These are phyloP conservation scores for Ictalurus furcatus DNA, from an alignment of 2,113 vertebrate genomes.

Conservation along the genomic window DNA sequence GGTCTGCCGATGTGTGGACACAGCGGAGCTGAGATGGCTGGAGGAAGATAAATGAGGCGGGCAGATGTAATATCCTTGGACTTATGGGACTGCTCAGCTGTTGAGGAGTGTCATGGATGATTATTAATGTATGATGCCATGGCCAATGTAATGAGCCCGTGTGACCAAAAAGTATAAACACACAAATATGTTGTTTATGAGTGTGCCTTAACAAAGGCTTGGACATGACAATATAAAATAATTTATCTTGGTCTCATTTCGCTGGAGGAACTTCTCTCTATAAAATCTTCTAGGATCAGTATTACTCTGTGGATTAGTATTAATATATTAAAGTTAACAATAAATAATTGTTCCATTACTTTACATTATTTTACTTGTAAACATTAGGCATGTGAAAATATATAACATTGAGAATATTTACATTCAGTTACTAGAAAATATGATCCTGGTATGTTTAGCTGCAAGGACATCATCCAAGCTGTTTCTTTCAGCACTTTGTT, in stretches of 20 bases:
- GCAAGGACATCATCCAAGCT: not conserved
- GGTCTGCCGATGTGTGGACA: slow-evolving; percentile 58
- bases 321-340: not conserved
- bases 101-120: slow-evolving; percentile 88
- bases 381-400: not conserved
- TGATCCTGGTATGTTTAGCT: not conserved
- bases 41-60: slow-evolving; percentile 86
- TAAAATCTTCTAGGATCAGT: slow-evolving; percentile 4
- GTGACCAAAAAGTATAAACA: slow-evolving; percentile 56
- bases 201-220: slow-evolving; percentile 18
- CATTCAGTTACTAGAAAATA: not conserved
- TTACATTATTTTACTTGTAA: not conserved
- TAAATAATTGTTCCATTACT: not conserved
- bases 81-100: slow-evolving; percentile 84
- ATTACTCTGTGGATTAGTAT: not conserved
- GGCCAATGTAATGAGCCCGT: slow-evolving; percentile 62
- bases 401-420: not conserved
- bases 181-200: slow-evolving; percentile 53
- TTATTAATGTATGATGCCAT: slow-evolving; percentile 87
- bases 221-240: slow-evolving; percentile 29
- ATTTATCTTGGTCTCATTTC: not conserved
- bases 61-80: slow-evolving; percentile 87
- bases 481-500: not conserved
- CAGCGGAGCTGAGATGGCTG: slow-evolving; percentile 76
- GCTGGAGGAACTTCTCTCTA: not conserved